Evolutionary conservation across 2,888 invertebrate species (phyloP), one percentile per base, ranked within the genome.

Genomic region (Ametastegia equiseti): DNA sequence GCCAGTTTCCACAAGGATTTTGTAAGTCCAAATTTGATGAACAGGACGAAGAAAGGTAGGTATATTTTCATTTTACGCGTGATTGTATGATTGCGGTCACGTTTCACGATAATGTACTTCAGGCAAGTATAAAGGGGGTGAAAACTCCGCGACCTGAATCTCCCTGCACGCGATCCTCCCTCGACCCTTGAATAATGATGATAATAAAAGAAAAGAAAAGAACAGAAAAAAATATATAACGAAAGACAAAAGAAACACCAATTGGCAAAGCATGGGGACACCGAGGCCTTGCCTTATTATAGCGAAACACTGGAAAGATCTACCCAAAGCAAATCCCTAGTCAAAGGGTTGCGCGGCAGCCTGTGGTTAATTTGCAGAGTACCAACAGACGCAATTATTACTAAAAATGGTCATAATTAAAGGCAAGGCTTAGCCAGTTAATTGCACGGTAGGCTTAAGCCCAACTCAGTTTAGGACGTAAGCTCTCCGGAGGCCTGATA

Each of bases 331-430:
- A 50, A 75, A 54, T 50, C 75, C 45, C 75, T 36, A 50, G 50
- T 75, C 71, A 80, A 80, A 80, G 80, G 57, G 71, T 57, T 60
- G 73, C 57, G 57, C 39, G 60, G 60, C 50, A 36, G 57, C 27
- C 71, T 80, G 73, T 57, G 80, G 80, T 73, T 60, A 80, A 80
- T 80, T 80, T 75, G 71, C 60, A 80, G 73, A 69, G 60, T 71
- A 75, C 75, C 54, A 45, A 23, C 42, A 42, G 73, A 57, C 60
- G 60, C 45, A 73, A 80, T 80, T 80, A 80, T 80, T 80, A 54
- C 73, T 60, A 79, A 80, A 80, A 80, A 80, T 80, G 73, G 71
- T 80, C 71, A 73, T 80, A 73, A 80, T 80, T 80, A 80, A 80
- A 80, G 80, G 73, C 73, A 60, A 57, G 71, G 73, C 80, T 80